phyloP scores from a whole-genome alignment of 2,113 vertebrate genomes.

The Erinaceus europaeus region DNA sequence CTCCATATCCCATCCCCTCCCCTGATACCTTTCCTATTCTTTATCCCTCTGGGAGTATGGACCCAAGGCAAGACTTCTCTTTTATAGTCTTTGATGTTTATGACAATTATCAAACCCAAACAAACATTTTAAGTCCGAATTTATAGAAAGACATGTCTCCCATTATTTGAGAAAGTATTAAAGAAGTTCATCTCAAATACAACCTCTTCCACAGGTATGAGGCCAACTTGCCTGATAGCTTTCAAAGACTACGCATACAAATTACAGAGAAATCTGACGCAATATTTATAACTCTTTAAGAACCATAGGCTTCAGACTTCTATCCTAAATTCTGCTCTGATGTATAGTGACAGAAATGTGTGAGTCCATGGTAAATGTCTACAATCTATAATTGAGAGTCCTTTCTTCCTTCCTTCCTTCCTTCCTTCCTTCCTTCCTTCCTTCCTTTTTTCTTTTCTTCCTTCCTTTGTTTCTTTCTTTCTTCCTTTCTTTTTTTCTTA shows the following conservation, averaged over 20 bases:
- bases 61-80: neutral
- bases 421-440: too few relatives aligned
- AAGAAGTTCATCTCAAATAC: neutral
- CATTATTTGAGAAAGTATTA: neutral
- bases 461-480: too few relatives aligned
- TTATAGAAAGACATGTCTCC: neutral
- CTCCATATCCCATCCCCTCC: too few relatives aligned
- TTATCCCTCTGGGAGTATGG: too few relatives aligned
- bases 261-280: accelerated
- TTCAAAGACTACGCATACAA: neutral
- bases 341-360: neutral
- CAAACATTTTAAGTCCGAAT: neutral
- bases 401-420: neutral
- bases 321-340: neutral
- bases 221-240: too few relatives aligned
- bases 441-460: too few relatives aligned
- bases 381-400: neutral
- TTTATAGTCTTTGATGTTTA: neutral
- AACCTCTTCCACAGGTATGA: neutral
- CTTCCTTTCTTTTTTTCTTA: too few relatives aligned
- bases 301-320: neutral
- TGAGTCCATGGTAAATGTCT: accelerated
- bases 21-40: too few relatives aligned
- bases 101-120: neutral
- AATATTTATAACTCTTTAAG: accelerated